Conservation (phyloP, 2,113 vertebrate species). For the Peucedramus taeniatus region DNA sequence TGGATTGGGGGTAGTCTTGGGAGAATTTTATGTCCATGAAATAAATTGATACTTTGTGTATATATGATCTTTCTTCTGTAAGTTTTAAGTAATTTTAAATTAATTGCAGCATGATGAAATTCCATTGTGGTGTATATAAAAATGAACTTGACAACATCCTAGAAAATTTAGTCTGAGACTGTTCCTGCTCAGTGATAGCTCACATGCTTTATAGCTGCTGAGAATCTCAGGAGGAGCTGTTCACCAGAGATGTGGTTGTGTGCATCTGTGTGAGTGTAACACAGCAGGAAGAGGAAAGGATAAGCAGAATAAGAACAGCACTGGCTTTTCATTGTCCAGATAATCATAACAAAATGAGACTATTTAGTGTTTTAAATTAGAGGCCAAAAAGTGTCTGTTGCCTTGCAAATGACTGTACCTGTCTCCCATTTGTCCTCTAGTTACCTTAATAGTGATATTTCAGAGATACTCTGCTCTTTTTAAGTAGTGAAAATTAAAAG, state of each 20-base stretch:
- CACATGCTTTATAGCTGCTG: not conserved
- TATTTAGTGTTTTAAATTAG: not conserved
- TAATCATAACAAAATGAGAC: not conserved
- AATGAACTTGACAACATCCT: not conserved
- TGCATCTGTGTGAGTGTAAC: not conserved
- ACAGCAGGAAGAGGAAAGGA: not conserved
- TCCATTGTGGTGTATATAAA: not conserved
- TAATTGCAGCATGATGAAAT: not conserved
- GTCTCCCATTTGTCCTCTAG: accelerated
- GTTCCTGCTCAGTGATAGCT: not conserved
- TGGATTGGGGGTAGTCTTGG: not conserved
- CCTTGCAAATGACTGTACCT: not conserved
- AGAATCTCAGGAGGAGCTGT: not conserved
- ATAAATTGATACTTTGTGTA: not conserved
- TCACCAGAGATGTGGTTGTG: not conserved
- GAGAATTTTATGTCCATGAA: not conserved
- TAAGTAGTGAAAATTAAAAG: not conserved
- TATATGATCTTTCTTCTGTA: not conserved
- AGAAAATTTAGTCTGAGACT: not conserved
- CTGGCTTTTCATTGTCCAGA: not conserved
- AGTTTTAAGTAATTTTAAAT: not conserved
- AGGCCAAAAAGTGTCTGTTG: not conserved
- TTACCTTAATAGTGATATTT: not conserved
- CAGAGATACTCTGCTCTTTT: not conserved
- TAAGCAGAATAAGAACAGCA: not conserved